A percentile compares a stretch with the other conserved stretches of the same genome.
phyloP scores from a whole-genome alignment of 2,888 invertebrate species.

The Thera obeliscata region DNA sequence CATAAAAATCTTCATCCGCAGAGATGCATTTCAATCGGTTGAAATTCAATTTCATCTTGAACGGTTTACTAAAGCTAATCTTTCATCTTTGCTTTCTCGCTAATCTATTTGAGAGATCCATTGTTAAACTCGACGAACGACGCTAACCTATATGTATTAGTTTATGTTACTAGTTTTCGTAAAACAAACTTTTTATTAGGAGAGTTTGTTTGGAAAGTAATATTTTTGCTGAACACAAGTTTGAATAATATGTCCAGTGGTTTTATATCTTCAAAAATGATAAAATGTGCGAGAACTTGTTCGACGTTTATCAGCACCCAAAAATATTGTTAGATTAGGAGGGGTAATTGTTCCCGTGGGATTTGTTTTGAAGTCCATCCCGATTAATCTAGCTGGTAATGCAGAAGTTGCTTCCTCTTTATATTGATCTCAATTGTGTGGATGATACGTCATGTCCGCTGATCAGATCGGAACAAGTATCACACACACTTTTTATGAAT shows the following conservation, averaged over 20 bases:
- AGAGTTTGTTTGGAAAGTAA: too few species aligned
- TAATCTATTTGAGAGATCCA: background rate
- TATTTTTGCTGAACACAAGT: too few species aligned
- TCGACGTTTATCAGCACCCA: too few species aligned
- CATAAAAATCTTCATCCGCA: background rate
- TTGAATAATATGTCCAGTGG: too few species aligned
- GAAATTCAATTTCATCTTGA: background rate
- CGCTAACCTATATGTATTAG: too few species aligned
- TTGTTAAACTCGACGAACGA: background rate
- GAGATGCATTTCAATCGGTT: background rate
- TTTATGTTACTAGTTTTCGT: too few species aligned
- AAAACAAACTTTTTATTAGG: too few species aligned
- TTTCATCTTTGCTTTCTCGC: background rate
- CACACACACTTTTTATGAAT: conserved; percentile 20
- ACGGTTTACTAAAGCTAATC: background rate
- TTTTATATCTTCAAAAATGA: too few species aligned
- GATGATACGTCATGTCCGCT: conserved; percentile 32
- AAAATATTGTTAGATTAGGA: background rate
- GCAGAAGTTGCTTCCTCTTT: conserved; percentile 23
- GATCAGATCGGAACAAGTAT: conserved; percentile 28
- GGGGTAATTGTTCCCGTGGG: background rate
- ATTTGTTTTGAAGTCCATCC: background rate
- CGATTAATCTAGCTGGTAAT: conserved; percentile 1
- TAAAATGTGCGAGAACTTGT: too few species aligned
- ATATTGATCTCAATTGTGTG: conserved; percentile 41